Percentiles rank a stretch among this genome's conserved stretches.
Conservation (phyloP, 2,888 invertebrate genomes). For the Stenichneumon culpator region DNA sequence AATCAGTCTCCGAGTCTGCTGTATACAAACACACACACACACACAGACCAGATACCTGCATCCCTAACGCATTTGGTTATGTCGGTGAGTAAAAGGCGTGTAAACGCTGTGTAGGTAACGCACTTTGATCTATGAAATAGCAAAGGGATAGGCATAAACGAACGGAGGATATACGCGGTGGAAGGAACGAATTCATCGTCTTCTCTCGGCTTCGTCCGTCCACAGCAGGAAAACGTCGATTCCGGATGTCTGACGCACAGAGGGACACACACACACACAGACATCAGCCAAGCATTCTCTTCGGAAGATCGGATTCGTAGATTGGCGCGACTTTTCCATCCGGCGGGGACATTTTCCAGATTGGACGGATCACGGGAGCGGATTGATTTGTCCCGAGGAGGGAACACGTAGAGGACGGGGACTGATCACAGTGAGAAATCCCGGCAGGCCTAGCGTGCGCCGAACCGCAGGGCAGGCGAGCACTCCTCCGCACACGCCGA, state of each 20-base stretch:
- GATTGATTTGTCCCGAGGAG: slow-evolving; percentile 74
- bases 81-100: slow-evolving; percentile 28
- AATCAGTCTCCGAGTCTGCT: slow-evolving; percentile 52
- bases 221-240: slow-evolving; percentile 49
- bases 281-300: slow-evolving; percentile 43
- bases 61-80: not conserved
- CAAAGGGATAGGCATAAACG: slow-evolving; percentile 25
- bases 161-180: slow-evolving; percentile 7
- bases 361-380: slow-evolving; percentile 73
- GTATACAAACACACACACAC: not conserved
- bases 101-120: slow-evolving; percentile 43
- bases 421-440: slow-evolving; percentile 50
- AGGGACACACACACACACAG: slow-evolving; percentile 17
- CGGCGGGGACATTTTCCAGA: slow-evolving; percentile 74
- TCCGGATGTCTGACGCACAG: slow-evolving; percentile 24
- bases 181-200: slow-evolving; percentile 50
- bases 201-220: slow-evolving; percentile 31
- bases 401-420: slow-evolving; percentile 50
- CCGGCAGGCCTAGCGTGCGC: slow-evolving; percentile 62
- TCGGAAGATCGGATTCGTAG: slow-evolving; percentile 66
- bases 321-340: slow-evolving; percentile 70
- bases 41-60: slow-evolving; percentile 34
- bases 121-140: slow-evolving; percentile 64
- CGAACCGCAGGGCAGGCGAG: slow-evolving; percentile 41
- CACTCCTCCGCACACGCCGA: slow-evolving; percentile 41